Base-by-base conservation (phyloP, 2,888 invertebrate genomes). In the Eupithecia abbreviata region DNA sequence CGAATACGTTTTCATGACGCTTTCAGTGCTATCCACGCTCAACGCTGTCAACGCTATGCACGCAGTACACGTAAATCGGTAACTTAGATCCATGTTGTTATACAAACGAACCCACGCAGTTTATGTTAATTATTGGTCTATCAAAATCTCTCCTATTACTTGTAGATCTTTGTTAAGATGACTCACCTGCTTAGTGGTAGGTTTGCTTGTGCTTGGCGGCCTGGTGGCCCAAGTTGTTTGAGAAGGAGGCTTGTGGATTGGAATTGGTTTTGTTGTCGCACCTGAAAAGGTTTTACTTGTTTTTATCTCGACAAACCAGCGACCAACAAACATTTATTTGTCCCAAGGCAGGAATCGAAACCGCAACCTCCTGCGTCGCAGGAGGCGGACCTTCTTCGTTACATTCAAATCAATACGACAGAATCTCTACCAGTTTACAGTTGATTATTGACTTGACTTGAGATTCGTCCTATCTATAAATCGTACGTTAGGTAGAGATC, bases 211-310 rank as follows among this genome's bases (percentile, higher is more conserved):
- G 80, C 85, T 89, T 15, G 91, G 88, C 66, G 93, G 92, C 77
- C 96, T 96, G 0, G 97, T 97, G 0, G 97, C 96, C 88, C 97
- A 94, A 66, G 96, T 96, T 2, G 94, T 93, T 42, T 81, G 81
- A 0, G 89, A 74, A 30, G 77, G 75, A 73, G 82, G 82, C 69
- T 76, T 81, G 43, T 75, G 77, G 49, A 68, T 73, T 12, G 81
- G 79, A 83, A 79, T 74, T 43, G 90, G 90, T 65, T 85, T 88
- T 47, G 88, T 87, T n/a, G 89, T 89, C 18, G 85, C 86, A 13
- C 91, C 92, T 79, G 90, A 89, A 83, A 90, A 68, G 6, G 43
- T n/a, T 43, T 66, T 43, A 15, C 4, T 67, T n/a, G 3, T 58
- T 58, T 18, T 58, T 58, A 58, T 9, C 18, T 58, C 18, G 5